A percentile compares a stretch with the other conserved stretches of the same genome.
Conservation (phyloP, 2,888 invertebrate species). For the Cephus pygmeus region DNA sequence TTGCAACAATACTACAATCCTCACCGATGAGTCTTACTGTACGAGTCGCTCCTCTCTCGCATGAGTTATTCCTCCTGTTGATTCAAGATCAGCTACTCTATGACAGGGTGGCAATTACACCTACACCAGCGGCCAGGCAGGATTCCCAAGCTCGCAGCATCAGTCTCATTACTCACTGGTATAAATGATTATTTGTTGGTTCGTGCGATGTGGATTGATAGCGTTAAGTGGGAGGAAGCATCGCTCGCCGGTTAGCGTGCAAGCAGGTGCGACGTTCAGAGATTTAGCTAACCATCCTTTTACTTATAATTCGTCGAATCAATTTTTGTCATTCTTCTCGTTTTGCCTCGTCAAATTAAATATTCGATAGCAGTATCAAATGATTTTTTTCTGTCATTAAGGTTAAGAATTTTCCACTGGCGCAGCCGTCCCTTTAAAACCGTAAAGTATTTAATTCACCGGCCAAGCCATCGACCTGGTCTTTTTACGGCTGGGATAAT, state of each 20-base stretch:
- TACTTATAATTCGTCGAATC: not conserved
- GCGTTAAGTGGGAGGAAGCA: not conserved
- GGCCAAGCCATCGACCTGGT: not conserved
- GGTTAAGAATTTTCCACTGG: not conserved
- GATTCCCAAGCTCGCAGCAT: slow-evolving; percentile 12
- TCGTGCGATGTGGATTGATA: slow-evolving; percentile 26
- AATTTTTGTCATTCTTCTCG: not conserved
- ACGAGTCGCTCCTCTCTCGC: slow-evolving; percentile 25
- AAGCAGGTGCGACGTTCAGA: slow-evolving; percentile 25
- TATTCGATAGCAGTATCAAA: not conserved
- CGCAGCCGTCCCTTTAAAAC: slow-evolving; percentile 1
- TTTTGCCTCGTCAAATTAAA: not conserved
- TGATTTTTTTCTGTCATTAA: not conserved
- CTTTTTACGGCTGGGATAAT: slow-evolving; percentile 36
- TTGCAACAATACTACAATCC: not conserved
- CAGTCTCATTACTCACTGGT: slow-evolving; percentile 27
- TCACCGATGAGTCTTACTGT: not conserved
- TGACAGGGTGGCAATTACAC: slow-evolving; percentile 27
- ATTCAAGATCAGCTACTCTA: slow-evolving; percentile 24
- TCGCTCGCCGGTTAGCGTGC: slow-evolving; percentile 17
- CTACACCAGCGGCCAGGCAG: slow-evolving; percentile 13
- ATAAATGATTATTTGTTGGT: slow-evolving; percentile 17
- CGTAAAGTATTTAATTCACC: not conserved
- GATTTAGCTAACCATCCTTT: not conserved
- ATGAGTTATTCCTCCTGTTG: not conserved